phyloP scores from a whole-genome alignment of 2,797 vertebrate species.

The Pterois miles region DNA sequence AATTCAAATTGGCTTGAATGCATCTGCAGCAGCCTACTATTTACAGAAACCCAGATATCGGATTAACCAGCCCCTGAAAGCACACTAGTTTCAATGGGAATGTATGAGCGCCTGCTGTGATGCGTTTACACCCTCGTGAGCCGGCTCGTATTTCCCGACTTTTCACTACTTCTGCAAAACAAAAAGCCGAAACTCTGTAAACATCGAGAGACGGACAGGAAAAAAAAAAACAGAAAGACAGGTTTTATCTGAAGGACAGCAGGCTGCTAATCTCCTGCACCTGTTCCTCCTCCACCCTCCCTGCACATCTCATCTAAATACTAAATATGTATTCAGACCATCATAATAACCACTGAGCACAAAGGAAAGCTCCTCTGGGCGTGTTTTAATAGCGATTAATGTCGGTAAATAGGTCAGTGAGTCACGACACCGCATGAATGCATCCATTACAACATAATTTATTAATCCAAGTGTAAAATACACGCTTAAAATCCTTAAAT shows the following conservation, averaged over 20 bases:
- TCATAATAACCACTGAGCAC: not conserved
- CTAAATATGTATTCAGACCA: not conserved
- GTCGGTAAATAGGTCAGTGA: constrained; percentile 8
- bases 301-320: not conserved
- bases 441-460: constrained; percentile 15
- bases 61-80: constrained; percentile 7
- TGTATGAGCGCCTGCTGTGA: not conserved
- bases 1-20: not conserved
- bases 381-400: not conserved
- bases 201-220: constrained; percentile 1
- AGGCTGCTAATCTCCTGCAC: constrained; percentile 68
- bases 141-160: constrained; percentile 23
- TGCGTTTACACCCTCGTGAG: not conserved
- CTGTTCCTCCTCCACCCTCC: constrained; percentile 52
- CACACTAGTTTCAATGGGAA: not conserved
- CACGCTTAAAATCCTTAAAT: not conserved
- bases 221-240: not conserved
- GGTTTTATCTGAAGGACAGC: constrained; percentile 23
- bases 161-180: not conserved
- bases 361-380: not conserved
- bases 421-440: not conserved
- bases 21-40: not conserved
- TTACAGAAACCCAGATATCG: not conserved
- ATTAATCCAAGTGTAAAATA: not conserved
- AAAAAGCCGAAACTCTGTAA: constrained; percentile 11